These are phyloP conservation scores for Drosophila yakuba DNA, from an alignment of 1,140 invertebrate genomes.

Conservation along the genomic window DNA sequence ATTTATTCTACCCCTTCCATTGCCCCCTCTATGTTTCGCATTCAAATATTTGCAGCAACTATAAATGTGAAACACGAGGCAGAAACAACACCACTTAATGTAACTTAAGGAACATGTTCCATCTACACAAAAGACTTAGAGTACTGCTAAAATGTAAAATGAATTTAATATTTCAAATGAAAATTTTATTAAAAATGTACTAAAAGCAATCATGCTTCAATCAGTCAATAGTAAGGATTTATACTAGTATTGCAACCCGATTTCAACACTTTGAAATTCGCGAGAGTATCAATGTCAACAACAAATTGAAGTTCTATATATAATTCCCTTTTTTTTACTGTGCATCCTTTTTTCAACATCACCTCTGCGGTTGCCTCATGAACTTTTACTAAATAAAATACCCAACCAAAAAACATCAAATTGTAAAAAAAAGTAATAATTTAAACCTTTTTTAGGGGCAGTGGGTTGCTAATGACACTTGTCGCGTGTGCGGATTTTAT, in stretches of 20 bases:
- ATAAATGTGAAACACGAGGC: conserved; percentile 66
- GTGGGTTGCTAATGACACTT: conserved; percentile 58
- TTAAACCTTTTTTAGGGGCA: conserved; percentile 15
- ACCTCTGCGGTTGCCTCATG: conserved; percentile 44
- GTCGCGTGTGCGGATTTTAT: conserved; percentile 74
- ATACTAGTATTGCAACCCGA: too few species aligned
- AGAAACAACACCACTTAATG: conserved; percentile 65
- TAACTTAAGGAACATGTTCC: conserved; percentile 5
- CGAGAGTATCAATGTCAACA: neutral
- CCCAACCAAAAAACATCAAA: conserved; percentile 74
- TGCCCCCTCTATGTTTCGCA: conserved; percentile 56
- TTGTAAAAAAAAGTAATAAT: conserved; percentile 43
- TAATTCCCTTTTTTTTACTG: neutral
- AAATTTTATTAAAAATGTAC: too few species aligned
- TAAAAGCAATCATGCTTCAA: too few species aligned
- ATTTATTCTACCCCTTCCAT: neutral
- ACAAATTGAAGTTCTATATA: neutral
- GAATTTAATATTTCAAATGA: too few species aligned
- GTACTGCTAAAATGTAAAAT: neutral
- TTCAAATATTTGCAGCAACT: conserved; percentile 74
- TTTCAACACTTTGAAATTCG: neutral
- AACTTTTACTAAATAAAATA: conserved; percentile 76
- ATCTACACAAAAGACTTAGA: conserved; percentile 3
- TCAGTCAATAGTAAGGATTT: too few species aligned
- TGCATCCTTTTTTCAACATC: neutral